phyloP scores from a whole-genome alignment of 1,140 invertebrate species.

The Nasonia vitripennis region DNA sequence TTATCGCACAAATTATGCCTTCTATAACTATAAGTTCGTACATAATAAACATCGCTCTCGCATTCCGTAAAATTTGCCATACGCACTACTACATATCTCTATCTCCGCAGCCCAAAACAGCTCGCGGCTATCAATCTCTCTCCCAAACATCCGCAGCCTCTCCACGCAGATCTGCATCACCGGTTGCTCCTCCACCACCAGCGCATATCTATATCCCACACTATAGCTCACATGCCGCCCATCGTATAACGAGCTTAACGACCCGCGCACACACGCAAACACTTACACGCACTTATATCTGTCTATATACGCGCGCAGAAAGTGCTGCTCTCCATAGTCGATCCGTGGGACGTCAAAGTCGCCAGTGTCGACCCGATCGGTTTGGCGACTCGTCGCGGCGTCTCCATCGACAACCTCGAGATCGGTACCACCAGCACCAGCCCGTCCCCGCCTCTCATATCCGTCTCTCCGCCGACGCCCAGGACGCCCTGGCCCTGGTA shows the following conservation, averaged over 20 bases:
- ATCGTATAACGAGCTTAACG: background rate
- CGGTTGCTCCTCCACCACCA: background rate
- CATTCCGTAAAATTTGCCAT: too few relatives aligned
- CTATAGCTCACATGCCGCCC: too few relatives aligned
- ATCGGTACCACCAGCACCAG: constrained; percentile 24
- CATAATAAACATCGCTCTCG: too few relatives aligned
- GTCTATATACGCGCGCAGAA: constrained; percentile 65
- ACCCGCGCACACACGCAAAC: background rate
- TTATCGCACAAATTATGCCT: too few relatives aligned
- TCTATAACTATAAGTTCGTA: too few relatives aligned
- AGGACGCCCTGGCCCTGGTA: constrained; percentile 70
- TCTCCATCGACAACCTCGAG: constrained; percentile 54
- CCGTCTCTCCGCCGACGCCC: background rate
- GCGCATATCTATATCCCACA: too few relatives aligned
- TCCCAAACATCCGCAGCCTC: too few relatives aligned
- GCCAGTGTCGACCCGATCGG: constrained; percentile 70
- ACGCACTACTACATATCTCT: too few relatives aligned
- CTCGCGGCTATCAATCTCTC: too few relatives aligned
- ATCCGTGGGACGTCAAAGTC: constrained; percentile 72
- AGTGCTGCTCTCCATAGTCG: constrained; percentile 71
- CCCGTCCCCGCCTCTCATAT: background rate
- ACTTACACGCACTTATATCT: background rate
- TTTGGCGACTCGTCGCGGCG: constrained; percentile 62
- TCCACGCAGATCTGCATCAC: background rate
- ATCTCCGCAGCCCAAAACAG: too few relatives aligned